These are phyloP conservation scores for Chrysolina haemoptera DNA, from an alignment of 2,888 invertebrate genomes.

Conservation along the genomic window DNA sequence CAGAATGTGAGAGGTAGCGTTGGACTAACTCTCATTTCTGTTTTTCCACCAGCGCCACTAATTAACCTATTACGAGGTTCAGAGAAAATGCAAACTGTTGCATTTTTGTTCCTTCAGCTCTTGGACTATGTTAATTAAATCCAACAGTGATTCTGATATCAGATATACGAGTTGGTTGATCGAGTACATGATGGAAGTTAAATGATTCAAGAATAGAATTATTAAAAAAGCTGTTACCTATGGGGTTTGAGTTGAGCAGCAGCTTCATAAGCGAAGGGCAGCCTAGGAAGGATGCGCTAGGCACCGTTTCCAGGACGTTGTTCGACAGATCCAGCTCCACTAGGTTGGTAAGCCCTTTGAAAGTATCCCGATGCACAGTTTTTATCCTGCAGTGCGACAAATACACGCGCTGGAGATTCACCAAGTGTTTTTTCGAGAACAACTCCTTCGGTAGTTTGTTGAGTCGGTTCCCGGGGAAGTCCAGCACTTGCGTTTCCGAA, in stretches of 20 bases:
- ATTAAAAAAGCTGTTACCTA: too few species aligned
- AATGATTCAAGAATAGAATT: too few species aligned
- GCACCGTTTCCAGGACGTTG: slow-evolving; percentile 84
- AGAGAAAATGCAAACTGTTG: too few species aligned
- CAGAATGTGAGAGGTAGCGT: slow-evolving; percentile 57
- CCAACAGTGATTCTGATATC: too few species aligned
- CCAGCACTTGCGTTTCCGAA: slow-evolving; percentile 89
- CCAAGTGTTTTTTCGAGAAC: slow-evolving; percentile 83
- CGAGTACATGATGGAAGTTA: too few species aligned
- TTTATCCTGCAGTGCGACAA: slow-evolving; percentile 84
- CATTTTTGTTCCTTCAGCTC: too few species aligned
- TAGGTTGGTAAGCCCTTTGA: slow-evolving; percentile 88
- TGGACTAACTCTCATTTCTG: too few species aligned
- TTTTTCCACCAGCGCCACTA: too few species aligned
- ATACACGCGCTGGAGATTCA: slow-evolving; percentile 90
- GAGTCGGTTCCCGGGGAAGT: slow-evolving; percentile 87
- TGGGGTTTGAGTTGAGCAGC: slow-evolving; percentile 84
- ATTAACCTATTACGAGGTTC: too few species aligned
- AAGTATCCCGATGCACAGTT: slow-evolving; percentile 85
- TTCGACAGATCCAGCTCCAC: slow-evolving; percentile 91
- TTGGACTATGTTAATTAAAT: too few species aligned
- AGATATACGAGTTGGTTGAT: too few species aligned
- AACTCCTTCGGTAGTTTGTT: slow-evolving; percentile 84
- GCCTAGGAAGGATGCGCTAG: slow-evolving; percentile 84
- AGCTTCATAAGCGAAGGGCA: slow-evolving; percentile 89